Base-by-base conservation (phyloP, 2,113 vertebrate species). In the Sturnus vulgaris region DNA sequence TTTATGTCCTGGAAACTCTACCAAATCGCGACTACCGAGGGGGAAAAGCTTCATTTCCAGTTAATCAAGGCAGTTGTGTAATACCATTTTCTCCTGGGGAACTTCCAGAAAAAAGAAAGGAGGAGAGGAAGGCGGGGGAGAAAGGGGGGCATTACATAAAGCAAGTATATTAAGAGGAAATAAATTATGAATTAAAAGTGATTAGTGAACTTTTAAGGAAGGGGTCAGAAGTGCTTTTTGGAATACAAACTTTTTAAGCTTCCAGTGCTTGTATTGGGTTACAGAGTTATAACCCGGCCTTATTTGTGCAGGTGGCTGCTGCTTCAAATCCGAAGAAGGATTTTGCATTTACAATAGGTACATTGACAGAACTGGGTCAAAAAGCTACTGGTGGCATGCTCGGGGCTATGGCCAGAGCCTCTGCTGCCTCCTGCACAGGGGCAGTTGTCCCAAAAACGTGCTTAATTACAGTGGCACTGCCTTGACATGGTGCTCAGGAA, bases 221-320 rank as follows among this genome's bases (percentile, higher is more conserved):
- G 92, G 95, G 97, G 97, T 98, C 97, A 97, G 97, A 89, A 96
- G 90, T 95, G 93, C 97, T 92, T 97, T 96, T 94, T 95, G 88
- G 95, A 96, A 96, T 97, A 96, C 96, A 98, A 87, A 97, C 96
- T 97, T 97, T 90, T 97, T 95, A 95, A 82, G 96, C 96, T 98
- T 97, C 97, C 90, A 95, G 95, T 93, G 70, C 94, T 93, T 96
- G 96, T 95, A 96, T 97, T 98, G 30, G n/a, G 96, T 98, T 98
- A 97, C 97, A 96, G 87, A 98, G 97, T 97, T 97, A 97, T 96
- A 97, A 97, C 97, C 89, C 31, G 0, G 92, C 77, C 94, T 97
- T 99, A 98, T 99, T 99, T 98, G 94, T 98, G 98, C 98, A 99
- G 98, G 98, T 99, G 98, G 98, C 93, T 91, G 97, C 97, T 95